phyloP scores from a whole-genome alignment of 2,888 invertebrate genomes.

The Prosapia bicincta region DNA sequence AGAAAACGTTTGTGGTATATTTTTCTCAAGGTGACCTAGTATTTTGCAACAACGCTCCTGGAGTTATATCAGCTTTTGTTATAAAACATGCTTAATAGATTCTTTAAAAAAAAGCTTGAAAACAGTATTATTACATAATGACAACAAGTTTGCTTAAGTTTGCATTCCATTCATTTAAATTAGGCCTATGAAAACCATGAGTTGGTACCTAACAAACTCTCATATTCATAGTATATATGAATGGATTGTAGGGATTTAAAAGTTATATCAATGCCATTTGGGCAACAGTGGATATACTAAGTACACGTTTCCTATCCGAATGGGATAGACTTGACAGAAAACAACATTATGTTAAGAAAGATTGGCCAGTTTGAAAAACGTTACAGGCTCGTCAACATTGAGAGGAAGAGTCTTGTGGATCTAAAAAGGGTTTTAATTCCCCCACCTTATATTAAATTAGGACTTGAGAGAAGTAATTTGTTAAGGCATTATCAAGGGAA shows the following conservation, averaged over 20 bases:
- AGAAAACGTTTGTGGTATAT: conserved; percentile 29
- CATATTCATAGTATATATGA: conserved; percentile 37
- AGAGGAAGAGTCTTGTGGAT: conserved; percentile 22
- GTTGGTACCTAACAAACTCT: conserved; percentile 38
- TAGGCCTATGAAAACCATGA: conserved; percentile 35
- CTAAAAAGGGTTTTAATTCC: conserved; percentile 33
- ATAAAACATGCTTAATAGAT: conserved; percentile 38
- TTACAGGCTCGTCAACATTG: conserved; percentile 30
- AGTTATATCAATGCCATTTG: conserved; percentile 38
- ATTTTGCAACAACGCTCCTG: conserved; percentile 19
- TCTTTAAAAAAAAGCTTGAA: conserved; percentile 39
- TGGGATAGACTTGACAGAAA: conserved; percentile 40
- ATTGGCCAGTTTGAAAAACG: conserved; percentile 31
- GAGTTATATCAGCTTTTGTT: conserved; percentile 22
- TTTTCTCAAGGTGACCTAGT: conserved; percentile 27
- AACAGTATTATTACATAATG: conserved; percentile 39
- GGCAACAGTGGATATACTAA: conserved; percentile 41
- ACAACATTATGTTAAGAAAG: conserved; percentile 38
- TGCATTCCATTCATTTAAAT: conserved; percentile 39
- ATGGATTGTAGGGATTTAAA: conserved; percentile 38
- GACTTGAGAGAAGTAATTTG: conserved; percentile 40
- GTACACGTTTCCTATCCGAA: conserved; percentile 39
- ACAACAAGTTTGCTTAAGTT: conserved; percentile 41
- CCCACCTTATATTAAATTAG: conserved; percentile 40
- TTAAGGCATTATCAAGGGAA: conserved; percentile 34